Base-by-base conservation (phyloP, 2,797 vertebrate species). In the Melopsittacus undulatus region DNA sequence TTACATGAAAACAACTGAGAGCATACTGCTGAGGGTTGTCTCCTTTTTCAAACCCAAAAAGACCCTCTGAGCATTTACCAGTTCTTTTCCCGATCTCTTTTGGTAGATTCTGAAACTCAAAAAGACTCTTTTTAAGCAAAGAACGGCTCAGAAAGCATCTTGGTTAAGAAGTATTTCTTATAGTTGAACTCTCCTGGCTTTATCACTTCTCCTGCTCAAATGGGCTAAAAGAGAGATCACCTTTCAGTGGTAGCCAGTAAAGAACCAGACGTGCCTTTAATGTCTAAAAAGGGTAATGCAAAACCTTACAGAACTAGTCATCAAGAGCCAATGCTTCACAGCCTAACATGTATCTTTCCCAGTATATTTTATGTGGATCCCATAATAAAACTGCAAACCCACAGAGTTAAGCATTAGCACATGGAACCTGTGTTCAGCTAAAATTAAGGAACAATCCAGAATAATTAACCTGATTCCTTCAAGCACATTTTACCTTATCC, bases 61-160 rank as follows among this genome's bases (percentile, higher is more conserved):
- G 17, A 0, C 0, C 2, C 7, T 74, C 15, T 51, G 9, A 63
- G 5, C n/a, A 64, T 45, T 61, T 61, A 42, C 4, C 20, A 63
- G 7, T 52, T 57, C 45, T 45, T 70, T 84, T 67, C 30, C 17
- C 45, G 15, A 73, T 10, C 2, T 17, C 56, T 80, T 90, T 14
- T 42, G 62, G 76, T 13, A 45, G 30, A 69, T n/a, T n/a, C 36
- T 23, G 20, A 90, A 68, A 52, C 42, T 79, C 29, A 4, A 59
- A 56, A 83, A 46, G 0, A 7, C 5, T 66, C 1, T 11, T 75
- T 82, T 68, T 62, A 56, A 42, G 22, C 17, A 82, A 69, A 79
- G 20, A 70, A 59, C 19, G 77, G 26, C 11, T 46, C 54, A 69
- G 75, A 83, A 79, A 83, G 1, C 20, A 61, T 40, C 26, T 67